Evolutionary conservation across 1,140 invertebrate species (phyloP).

Genomic region (Elymnias hypermnestra): DNA sequence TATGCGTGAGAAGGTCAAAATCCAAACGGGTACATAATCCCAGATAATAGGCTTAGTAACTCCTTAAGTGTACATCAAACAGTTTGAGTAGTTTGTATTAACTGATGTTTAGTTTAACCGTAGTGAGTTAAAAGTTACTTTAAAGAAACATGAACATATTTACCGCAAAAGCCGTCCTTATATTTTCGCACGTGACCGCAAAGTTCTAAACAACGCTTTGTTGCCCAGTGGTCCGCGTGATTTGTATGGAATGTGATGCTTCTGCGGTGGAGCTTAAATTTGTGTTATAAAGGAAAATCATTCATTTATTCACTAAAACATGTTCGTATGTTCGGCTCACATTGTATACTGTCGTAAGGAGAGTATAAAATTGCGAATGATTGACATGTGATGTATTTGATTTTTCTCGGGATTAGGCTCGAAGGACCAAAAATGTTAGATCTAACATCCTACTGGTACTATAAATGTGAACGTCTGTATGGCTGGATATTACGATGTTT

Average conservation of each 20-base stretch:
- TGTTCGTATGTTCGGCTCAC: no score
- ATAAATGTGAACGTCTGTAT: neutral
- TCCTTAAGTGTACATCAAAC: neutral
- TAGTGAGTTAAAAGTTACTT: neutral
- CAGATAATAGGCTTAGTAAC: neutral
- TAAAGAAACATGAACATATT: slow-evolving; percentile 16
- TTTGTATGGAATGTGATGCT: slow-evolving; percentile 29
- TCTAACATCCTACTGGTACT: neutral
- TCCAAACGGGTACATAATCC: no score
- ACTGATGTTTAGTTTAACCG: neutral
- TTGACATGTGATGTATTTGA: no score
- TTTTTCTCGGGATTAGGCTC: no score
- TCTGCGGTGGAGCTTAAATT: slow-evolving; percentile 25
- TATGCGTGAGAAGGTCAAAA: no score
- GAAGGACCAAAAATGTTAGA: no score
- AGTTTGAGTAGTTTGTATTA: neutral
- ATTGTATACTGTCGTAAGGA: no score
- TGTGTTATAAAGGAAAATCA: slow-evolving; percentile 19
- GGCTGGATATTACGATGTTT: no score
- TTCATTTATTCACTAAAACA: no score
- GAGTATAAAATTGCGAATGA: no score
- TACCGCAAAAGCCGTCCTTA: slow-evolving; percentile 23
- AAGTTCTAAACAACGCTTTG: slow-evolving; percentile 32
- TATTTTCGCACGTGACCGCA: slow-evolving; percentile 33
- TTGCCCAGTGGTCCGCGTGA: slow-evolving; percentile 27